A percentile compares a stretch with the other conserved stretches of the same genome.
These are phyloP conservation scores for Saiga tatarica DNA, from an alignment of 2,113 vertebrate genomes.

Conservation along the genomic window DNA sequence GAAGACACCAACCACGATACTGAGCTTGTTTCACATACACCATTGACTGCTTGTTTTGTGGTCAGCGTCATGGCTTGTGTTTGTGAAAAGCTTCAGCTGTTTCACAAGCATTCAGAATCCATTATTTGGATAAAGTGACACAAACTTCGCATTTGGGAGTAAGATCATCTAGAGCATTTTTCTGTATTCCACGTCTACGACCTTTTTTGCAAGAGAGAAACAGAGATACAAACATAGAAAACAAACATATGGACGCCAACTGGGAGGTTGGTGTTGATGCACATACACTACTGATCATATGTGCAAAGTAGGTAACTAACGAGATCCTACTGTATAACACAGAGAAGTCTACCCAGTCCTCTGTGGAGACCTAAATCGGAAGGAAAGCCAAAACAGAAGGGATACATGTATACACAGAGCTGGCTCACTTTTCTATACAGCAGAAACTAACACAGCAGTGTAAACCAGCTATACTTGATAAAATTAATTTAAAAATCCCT, in stretches of 20 bases:
- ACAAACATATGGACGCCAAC: neutral
- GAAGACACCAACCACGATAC: neutral
- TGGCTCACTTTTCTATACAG: neutral
- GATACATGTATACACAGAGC: neutral
- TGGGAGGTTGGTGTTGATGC: neutral
- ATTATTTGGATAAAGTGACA: neutral
- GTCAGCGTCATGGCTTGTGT: neutral
- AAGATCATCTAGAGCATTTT: neutral
- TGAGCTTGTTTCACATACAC: neutral
- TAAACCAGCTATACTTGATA: neutral
- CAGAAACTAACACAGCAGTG: neutral
- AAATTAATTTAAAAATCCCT: neutral
- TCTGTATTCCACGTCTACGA: neutral
- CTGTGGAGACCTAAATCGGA: neutral
- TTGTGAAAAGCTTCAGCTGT: neutral
- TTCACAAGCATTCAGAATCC: neutral
- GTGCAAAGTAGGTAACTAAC: neutral
- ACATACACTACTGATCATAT: neutral
- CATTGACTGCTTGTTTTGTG: neutral
- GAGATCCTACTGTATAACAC: neutral
- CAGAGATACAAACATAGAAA: neutral
- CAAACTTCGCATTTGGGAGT: neutral
- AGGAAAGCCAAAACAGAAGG: neutral
- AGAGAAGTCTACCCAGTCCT: neutral
- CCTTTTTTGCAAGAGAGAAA: neutral